Evolutionary conservation across 1,140 invertebrate genomes (phyloP), one percentile per base, ranked within the genome.

Genomic region (Chelonus insularis): DNA sequence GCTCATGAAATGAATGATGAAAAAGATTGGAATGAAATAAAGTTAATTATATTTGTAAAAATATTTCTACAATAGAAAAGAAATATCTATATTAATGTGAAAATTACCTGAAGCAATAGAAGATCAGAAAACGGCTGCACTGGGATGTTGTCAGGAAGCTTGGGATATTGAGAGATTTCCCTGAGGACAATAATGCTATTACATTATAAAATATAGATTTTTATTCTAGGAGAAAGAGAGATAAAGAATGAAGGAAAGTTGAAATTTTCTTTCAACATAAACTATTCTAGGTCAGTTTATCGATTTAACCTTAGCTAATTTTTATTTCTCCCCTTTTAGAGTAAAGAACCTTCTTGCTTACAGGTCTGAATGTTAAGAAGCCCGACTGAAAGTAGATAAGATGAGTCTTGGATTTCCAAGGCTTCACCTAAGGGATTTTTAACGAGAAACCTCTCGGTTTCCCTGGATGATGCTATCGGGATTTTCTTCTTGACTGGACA

Each of bases 131-230:
- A 51, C n/a, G 8, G n/a, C 36, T 54, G 51, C 37, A 36, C 4
- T 16, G 20, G 39, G 58, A 60, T 64, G 62, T 64, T 65, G 63
- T 64, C 57, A 66, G 55, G 59, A 47, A 45, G 58, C 55, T 20
- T 20, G 51, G 66, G 63, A 68, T 64, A 69, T 67, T 61, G 63
- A 67, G 52, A 66, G 66, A 69, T 69, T 69, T 69, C 66, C 66
- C 63, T 18, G 25, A 63, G 66, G 64, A 69, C 58, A 57, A 62
- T 65, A 66, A 68, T 60, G 57, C 61, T 63, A 66, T 68, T 69
- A 69, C 56, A 51, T 68, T 63, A 60, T 69, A 66, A 68, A 66
- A 69, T 68, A 63, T 68, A 64, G 60, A 66, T 60, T 52, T 48
- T 58, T 58, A 25, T 59, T 51, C 63, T 67, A 60, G 62, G 47